phyloP scores from a whole-genome alignment of 1,140 invertebrate species.

The Daktulosphaira vitifoliae region DNA sequence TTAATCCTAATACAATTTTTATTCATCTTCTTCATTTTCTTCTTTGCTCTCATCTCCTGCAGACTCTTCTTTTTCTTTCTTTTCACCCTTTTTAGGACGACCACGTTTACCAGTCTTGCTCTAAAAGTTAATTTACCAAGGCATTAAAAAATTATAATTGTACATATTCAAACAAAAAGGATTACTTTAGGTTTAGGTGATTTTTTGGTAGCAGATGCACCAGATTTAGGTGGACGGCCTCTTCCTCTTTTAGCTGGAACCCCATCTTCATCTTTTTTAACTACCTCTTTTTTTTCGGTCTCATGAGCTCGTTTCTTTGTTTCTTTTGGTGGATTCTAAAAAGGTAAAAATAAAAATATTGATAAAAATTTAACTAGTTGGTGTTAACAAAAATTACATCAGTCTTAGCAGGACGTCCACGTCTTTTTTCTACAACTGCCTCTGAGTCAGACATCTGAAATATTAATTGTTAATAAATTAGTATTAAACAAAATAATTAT shows the following conservation, averaged over 20 bases:
- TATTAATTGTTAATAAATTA: no score
- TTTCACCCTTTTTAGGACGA: slow-evolving; percentile 24
- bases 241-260: slow-evolving; percentile 20
- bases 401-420: slow-evolving; percentile 21
- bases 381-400: slow-evolving; percentile 2
- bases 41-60: slow-evolving; percentile 28
- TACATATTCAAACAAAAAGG: background rate
- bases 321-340: slow-evolving; percentile 16
- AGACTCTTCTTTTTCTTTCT: slow-evolving; percentile 31
- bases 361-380: no score
- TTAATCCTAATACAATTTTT: slow-evolving; percentile 14
- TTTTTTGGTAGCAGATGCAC: slow-evolving; percentile 9
- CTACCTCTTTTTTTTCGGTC: slow-evolving; percentile 13
- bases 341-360: background rate
- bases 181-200: slow-evolving; percentile 4
- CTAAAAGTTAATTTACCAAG: background rate
- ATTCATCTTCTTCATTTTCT: slow-evolving; percentile 22
- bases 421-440: slow-evolving; percentile 20
- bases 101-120: slow-evolving; percentile 29
- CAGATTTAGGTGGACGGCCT: slow-evolving; percentile 26
- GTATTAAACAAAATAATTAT: no score
- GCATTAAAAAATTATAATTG: background rate
- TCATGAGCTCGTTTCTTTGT: slow-evolving; percentile 14
- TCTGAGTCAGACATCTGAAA: slow-evolving; percentile 26
- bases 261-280: slow-evolving; percentile 12